Conservation (phyloP, 1,140 invertebrate genomes). For the Tenebrio molitor region DNA sequence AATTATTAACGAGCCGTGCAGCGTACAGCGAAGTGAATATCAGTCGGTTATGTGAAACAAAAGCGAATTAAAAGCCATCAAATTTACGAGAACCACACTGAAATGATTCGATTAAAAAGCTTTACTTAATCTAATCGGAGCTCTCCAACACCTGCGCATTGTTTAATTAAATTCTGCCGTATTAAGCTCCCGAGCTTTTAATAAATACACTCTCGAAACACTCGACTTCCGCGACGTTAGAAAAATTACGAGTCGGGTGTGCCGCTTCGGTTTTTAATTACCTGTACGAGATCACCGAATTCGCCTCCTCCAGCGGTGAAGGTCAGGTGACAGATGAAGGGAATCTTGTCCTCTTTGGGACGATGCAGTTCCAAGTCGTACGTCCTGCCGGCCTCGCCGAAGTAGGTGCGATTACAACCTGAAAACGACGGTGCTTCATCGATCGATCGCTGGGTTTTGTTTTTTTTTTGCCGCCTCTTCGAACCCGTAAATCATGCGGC, state of each 20-base stretch:
- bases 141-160: constrained; percentile 1
- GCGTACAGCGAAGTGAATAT: constrained; percentile 11
- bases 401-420: constrained; percentile 91
- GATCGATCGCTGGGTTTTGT: background rate
- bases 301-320: constrained; percentile 87
- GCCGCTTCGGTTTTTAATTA: constrained; percentile 66
- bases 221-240: background rate
- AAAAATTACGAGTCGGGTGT: too few relatives aligned
- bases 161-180: too few relatives aligned
- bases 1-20: constrained; percentile 9
- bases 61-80: constrained; percentile 26
- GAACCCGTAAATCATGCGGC: constrained; percentile 15
- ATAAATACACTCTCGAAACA: constrained; percentile 11
- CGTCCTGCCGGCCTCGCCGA: constrained; percentile 85
- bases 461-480: too few relatives aligned
- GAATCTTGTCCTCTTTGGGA: constrained; percentile 84
- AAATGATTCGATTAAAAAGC: constrained; percentile 39
- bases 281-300: constrained; percentile 88
- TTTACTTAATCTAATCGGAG: constrained; percentile 16
- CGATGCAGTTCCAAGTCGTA: constrained; percentile 86
- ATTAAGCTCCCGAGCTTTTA: constrained; percentile 6
- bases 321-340: constrained; percentile 87
- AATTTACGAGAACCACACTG: constrained; percentile 17
- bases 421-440: constrained; percentile 60
- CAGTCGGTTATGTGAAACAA: constrained; percentile 6